Percentiles rank a stretch among this genome's conserved stretches.
These are phyloP conservation scores for Lathronympha strigana DNA, from an alignment of 2,888 invertebrate genomes.

Conservation along the genomic window DNA sequence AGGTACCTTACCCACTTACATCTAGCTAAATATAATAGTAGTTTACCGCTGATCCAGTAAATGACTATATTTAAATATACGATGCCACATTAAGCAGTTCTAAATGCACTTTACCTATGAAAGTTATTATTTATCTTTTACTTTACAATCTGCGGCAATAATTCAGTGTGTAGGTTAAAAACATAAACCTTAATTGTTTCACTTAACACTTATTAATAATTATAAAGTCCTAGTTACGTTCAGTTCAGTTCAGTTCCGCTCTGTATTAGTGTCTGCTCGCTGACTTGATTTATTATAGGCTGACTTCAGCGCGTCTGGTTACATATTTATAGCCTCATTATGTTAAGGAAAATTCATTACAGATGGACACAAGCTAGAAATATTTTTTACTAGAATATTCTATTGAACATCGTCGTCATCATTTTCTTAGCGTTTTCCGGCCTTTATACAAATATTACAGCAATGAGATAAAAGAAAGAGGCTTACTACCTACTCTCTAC, in stretches of 20 bases:
- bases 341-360: not conserved
- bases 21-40: not conserved
- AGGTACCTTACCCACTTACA: not conserved
- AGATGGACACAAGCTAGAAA: not conserved
- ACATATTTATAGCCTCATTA: constrained; percentile 36
- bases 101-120: too few relatives aligned
- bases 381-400: too few relatives aligned
- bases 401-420: too few relatives aligned
- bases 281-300: constrained; percentile 15
- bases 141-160: too few relatives aligned
- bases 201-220: not conserved
- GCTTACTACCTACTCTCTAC: too few relatives aligned
- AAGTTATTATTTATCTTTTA: too few relatives aligned
- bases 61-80: too few relatives aligned
- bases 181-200: not conserved
- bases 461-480: too few relatives aligned
- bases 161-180: not conserved
- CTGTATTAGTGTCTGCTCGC: constrained; percentile 6
- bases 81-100: too few relatives aligned
- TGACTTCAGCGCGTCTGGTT: constrained; percentile 10
- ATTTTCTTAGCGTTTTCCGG: too few relatives aligned
- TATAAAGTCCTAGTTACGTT: not conserved
- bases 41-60: not conserved
- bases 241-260: not conserved
- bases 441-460: too few relatives aligned